Evolutionary conservation across 2,888 invertebrate genomes (phyloP).

Genomic region (Stictocephala bisonia): DNA sequence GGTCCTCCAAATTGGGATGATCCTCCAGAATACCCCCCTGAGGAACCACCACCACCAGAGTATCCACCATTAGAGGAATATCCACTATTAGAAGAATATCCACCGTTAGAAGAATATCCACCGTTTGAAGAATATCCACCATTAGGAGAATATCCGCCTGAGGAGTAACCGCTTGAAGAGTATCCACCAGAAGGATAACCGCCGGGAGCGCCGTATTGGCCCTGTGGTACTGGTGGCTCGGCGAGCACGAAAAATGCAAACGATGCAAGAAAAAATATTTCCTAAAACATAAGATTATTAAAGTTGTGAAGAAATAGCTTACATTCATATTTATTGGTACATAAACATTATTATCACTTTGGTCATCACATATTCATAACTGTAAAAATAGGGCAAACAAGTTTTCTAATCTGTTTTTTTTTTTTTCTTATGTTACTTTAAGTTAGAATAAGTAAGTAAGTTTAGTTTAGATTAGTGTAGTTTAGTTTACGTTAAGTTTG

Average conservation of each 20-base stretch:
- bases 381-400: too few relatives aligned
- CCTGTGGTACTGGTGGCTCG: constrained; percentile 61
- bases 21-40: not conserved
- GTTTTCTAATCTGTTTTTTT: too few relatives aligned
- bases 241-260: not conserved
- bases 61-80: not conserved
- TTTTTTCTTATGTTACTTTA: too few relatives aligned
- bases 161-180: not conserved
- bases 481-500: too few relatives aligned
- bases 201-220: constrained; percentile 65
- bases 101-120: not conserved
- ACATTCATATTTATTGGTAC: too few relatives aligned
- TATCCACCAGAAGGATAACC: constrained; percentile 63
- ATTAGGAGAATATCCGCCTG: not conserved
- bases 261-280: not conserved
- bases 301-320: too few relatives aligned
- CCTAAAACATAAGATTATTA: too few relatives aligned
- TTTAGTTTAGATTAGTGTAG: too few relatives aligned
- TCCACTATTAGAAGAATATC: not conserved
- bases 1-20: constrained; percentile 8
- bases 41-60: not conserved
- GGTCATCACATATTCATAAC: too few relatives aligned
- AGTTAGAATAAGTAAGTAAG: too few relatives aligned
- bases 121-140: not conserved
- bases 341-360: too few relatives aligned